Evolutionary conservation across 2,888 invertebrate species (phyloP), one percentile per base, ranked within the genome.

Genomic region (Drosophila glabriapex): DNA sequence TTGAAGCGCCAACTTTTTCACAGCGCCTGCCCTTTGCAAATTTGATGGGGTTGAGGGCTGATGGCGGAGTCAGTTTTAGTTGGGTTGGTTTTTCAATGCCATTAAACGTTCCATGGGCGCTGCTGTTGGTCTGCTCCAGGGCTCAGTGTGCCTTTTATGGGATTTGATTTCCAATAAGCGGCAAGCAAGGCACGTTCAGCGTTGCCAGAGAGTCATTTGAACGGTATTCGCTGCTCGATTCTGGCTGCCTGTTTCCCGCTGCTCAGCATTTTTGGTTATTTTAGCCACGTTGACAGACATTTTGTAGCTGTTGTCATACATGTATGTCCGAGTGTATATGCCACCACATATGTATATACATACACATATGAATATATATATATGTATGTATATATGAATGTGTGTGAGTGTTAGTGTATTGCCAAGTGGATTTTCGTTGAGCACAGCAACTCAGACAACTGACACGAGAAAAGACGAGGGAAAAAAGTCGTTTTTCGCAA

Each of bases 91-190:
- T 74, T 80, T 73, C 80, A 72, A 72, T 82, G 66, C 74, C 73
- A 82, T 76, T 82, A 73, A 82, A 74, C 73, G 80, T 73, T 67
- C 60, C 66, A 63, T 49, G 43, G 62, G 50, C 29, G 43, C 31
- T 56, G 73, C 50, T 68, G 54, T 50, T 55, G 74, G 49, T 59
- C 68, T 70, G 78, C 74, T 72, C 25, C 72, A 78, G 77, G 89
- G 86, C 89, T 85, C 87, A 80, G 83, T 80, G 90, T 78, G 85
- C 83, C 88, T 90, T 89, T 90, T 84, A 85, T 85, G 88, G 85
- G 88, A 89, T 89, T 89, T 91, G 91, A 91, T 91, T 89, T 85
- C 90, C 89, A 90, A 91, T 91, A 88, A 83, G 86, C 89, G 83
- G 89, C 90, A 85, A 83, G 82, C 86, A 76, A 86, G 89, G 80